Evolutionary conservation across 2,888 invertebrate species (phyloP).

Genomic region (Nesidiocoris tenuis): DNA sequence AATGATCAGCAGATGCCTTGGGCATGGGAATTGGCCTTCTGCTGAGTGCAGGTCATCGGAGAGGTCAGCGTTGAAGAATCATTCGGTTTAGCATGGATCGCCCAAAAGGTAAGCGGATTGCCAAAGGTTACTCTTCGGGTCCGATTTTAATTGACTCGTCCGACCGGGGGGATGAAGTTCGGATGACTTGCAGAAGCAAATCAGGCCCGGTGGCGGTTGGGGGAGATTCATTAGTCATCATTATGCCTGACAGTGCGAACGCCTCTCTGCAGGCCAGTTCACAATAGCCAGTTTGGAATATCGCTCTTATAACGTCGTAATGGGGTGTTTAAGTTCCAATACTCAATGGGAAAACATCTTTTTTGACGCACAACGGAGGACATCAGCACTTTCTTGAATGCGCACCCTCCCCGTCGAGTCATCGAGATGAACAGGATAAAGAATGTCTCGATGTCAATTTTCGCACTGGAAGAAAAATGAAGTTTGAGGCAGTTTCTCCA

Average conservation of each 20-base stretch:
- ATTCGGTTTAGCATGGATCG: too few species aligned
- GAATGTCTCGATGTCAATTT: too few species aligned
- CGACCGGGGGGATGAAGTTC: not conserved
- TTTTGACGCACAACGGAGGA: not conserved
- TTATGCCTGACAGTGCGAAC: not conserved
- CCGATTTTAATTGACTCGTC: conserved; percentile 14
- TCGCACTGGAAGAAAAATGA: too few species aligned
- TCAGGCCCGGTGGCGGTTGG: conserved; percentile 1
- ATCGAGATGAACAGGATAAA: too few species aligned
- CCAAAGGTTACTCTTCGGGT: conserved; percentile 3
- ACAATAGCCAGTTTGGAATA: conserved; percentile 7
- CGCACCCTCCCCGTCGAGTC: too few species aligned
- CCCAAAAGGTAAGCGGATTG: not conserved
- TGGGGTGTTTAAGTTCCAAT: conserved; percentile 2
- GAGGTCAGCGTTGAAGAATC: too few species aligned
- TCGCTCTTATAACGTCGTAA: not conserved
- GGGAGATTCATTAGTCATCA: conserved; percentile 14
- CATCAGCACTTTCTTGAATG: too few species aligned
- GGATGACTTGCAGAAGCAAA: conserved; percentile 13
- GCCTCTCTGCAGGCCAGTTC: not conserved
- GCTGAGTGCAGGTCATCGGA: too few species aligned
- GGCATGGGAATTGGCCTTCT: too few species aligned
- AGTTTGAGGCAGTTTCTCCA: too few species aligned
- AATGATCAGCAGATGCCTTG: too few species aligned
- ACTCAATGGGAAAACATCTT: not conserved